phyloP scores from a whole-genome alignment of 2,797 vertebrate genomes.

The Syngnathus rostellatus region DNA sequence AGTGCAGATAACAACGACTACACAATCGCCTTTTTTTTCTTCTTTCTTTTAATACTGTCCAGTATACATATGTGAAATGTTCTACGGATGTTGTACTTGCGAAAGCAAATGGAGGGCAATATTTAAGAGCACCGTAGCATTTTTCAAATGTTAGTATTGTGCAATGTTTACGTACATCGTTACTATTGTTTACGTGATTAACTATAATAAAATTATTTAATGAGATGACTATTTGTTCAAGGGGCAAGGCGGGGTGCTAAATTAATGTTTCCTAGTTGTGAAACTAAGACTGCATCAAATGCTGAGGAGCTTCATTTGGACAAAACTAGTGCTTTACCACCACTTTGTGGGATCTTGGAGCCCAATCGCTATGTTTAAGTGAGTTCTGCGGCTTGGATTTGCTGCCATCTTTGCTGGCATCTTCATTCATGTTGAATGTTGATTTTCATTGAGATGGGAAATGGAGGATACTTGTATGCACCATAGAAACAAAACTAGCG shows the following conservation, averaged over 20 bases:
- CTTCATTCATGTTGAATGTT: not conserved
- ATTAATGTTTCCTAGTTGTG: no score
- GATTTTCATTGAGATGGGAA: not conserved
- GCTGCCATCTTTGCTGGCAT: no score
- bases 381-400: not conserved
- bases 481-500: no score
- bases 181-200: no score
- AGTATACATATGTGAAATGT: no score
- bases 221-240: no score
- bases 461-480: no score
- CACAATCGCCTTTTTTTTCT: not conserved
- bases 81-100: not conserved
- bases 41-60: not conserved
- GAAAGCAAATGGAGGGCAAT: not conserved
- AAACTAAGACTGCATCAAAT: no score
- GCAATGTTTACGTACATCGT: no score
- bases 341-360: not conserved
- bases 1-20: constrained; percentile 16
- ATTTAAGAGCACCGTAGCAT: not conserved
- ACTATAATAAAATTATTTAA: no score
- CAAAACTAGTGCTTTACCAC: not conserved
- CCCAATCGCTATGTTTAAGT: not conserved
- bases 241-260: no score
- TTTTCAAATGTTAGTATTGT: not conserved
- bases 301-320: not conserved